Base-by-base conservation (phyloP, 2,888 invertebrate species). In the Lissocephala sabroskyi region DNA sequence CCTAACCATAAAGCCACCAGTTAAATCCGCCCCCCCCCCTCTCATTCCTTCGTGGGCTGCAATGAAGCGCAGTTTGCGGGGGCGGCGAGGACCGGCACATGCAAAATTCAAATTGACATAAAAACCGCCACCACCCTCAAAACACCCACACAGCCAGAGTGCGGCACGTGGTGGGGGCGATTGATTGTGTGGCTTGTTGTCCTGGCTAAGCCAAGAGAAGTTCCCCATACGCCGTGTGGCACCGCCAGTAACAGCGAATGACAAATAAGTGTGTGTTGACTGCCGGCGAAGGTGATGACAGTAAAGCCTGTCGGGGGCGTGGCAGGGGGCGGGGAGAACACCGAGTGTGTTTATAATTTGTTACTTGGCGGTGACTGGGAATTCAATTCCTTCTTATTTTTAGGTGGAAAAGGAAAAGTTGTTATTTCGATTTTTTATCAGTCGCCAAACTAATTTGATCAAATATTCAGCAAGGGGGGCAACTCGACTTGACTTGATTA, bases 61-160 rank as follows among this genome's bases (percentile, higher is more conserved):
- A 68, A 57, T 73, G 70, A 67, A 76, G 73, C 76, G 76, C 68
- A 68, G 62, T 73, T 66, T 67, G 62, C 59, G 54, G 43, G 59
- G 39, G 51, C 51, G 67, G 67, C 68, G 76, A 65, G 52, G 48
- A 40, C 42, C 18, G 2, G 41, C 44, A 40, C 62, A 71, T 75
- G 67, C 61, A 53, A 75, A 55, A 71, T 68, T 75, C 56, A 66
- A 68, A 66, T 66, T 68, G 73, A 71, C 75, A 75, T 63, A 53
- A 65, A 56, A 49, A 65, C 43, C 48, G 23, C n/a, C n/a, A n/a
- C n/a, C 42, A 52, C 46, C 11, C 14, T 19, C 29, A 35, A 1
- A n/a, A 18, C 41, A 42, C 46, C 43, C 42, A 47, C 46, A 71
- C 52, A 55, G 50, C 41, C 49, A 39, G n/a, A n/a, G n/a, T n/a